Conservation (phyloP, 1,140 invertebrate genomes). For the Araneus ventricosus region DNA sequence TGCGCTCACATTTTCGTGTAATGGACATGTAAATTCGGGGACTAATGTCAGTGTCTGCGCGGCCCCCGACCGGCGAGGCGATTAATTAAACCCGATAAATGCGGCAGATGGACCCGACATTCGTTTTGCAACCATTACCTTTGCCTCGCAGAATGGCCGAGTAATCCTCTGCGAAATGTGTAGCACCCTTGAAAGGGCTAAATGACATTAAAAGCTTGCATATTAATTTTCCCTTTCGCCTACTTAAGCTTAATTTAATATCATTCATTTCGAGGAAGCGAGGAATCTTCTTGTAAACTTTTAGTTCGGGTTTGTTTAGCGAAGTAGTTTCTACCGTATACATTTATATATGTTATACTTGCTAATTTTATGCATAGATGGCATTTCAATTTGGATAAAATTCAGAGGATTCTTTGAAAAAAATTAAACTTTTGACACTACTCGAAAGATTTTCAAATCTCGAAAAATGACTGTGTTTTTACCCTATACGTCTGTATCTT, state of each 20-base stretch:
- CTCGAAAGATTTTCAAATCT: too few relatives aligned
- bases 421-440: too few relatives aligned
- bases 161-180: not conserved
- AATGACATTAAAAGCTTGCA: constrained; percentile 10
- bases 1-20: not conserved
- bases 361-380: too few relatives aligned
- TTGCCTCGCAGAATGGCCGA: not conserved
- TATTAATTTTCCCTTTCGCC: constrained; percentile 17
- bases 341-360: too few relatives aligned
- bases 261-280: not conserved
- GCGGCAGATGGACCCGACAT: constrained; percentile 26
- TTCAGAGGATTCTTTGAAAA: too few relatives aligned
- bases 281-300: too few relatives aligned
- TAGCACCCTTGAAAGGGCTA: not conserved
- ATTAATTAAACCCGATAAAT: constrained; percentile 31
- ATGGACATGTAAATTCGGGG: not conserved
- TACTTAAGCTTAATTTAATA: not conserved
- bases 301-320: too few relatives aligned
- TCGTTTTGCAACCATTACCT: constrained; percentile 1
- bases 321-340: too few relatives aligned
- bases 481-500: too few relatives aligned
- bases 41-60: not conserved
- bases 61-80: not conserved
- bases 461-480: too few relatives aligned
- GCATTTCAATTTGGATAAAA: too few relatives aligned